These are phyloP conservation scores for Paradoxurus hermaphroditus DNA, from an alignment of 2,113 vertebrate genomes.

Conservation along the genomic window DNA sequence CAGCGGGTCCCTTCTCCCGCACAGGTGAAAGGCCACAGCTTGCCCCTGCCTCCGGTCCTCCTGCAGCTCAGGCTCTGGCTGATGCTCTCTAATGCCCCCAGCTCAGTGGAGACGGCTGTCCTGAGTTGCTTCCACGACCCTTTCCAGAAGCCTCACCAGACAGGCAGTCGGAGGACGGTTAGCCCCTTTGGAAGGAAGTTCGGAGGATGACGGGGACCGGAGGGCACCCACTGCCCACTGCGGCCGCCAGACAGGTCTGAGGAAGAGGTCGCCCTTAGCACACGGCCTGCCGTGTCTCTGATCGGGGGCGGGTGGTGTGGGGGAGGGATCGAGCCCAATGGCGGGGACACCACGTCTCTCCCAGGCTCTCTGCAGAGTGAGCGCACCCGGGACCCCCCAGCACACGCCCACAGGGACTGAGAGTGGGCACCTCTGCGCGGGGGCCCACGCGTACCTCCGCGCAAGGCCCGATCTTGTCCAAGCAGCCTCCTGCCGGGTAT, in stretches of 20 bases:
- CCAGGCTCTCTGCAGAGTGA: not conserved
- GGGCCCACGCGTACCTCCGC: no score
- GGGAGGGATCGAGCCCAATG: not conserved
- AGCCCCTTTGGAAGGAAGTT: constrained; percentile 78
- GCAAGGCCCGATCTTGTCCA: not conserved
- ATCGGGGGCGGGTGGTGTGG: constrained; percentile 41
- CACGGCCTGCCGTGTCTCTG: constrained; percentile 53
- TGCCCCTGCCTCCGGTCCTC: not conserved
- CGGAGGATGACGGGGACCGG: constrained; percentile 75
- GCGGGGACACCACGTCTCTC: not conserved
- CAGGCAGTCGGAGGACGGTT: constrained; percentile 74
- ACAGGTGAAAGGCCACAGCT: accelerated
- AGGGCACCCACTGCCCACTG: constrained; percentile 59
- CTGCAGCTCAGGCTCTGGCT: accelerated
- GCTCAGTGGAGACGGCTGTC: constrained; percentile 73
- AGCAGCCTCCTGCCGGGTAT: no score
- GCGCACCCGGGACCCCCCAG: no score
- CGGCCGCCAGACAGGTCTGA: constrained; percentile 77
- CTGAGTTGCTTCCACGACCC: constrained; percentile 72
- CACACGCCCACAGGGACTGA: accelerated
- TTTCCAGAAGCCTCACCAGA: constrained; percentile 72
- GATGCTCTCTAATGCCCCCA: not conserved
- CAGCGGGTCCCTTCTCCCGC: not conserved
- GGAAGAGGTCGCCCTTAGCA: constrained; percentile 68
- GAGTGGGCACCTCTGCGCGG: not conserved